Evolutionary conservation across 2,797 vertebrate species (phyloP).

Genomic region (Alosa sapidissima): DNA sequence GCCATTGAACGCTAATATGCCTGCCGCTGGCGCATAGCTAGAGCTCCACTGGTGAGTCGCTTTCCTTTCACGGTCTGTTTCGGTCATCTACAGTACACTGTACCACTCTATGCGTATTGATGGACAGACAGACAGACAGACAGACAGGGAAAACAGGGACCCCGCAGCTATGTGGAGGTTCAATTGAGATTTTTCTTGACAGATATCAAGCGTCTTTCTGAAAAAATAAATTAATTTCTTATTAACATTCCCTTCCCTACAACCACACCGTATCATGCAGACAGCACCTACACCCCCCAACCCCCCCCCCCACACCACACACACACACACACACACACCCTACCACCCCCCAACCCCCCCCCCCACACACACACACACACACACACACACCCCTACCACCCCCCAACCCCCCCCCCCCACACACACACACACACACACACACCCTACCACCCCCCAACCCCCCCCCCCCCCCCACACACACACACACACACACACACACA

Average conservation of each 20-base stretch:
- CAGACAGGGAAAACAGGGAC: neutral
- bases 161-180: neutral
- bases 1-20: no score
- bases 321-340: neutral
- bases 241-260: neutral
- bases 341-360: conserved; percentile 40
- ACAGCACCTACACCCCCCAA: neutral
- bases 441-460: conserved; percentile 34
- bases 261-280: neutral
- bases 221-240: neutral
- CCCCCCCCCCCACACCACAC: conserved; percentile 36
- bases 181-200: neutral
- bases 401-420: no score
- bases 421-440: neutral
- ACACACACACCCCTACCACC: conserved; percentile 21
- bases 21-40: neutral
- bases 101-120: neutral
- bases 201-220: neutral
- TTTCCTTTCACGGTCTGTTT: neutral
- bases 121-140: neutral
- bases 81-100: neutral
- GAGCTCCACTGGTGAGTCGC: neutral
- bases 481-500: neutral
- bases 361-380: no score
- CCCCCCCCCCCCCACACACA: no score